phyloP scores from a whole-genome alignment of 2,797 vertebrate species.

The Protonibea diacanthus region DNA sequence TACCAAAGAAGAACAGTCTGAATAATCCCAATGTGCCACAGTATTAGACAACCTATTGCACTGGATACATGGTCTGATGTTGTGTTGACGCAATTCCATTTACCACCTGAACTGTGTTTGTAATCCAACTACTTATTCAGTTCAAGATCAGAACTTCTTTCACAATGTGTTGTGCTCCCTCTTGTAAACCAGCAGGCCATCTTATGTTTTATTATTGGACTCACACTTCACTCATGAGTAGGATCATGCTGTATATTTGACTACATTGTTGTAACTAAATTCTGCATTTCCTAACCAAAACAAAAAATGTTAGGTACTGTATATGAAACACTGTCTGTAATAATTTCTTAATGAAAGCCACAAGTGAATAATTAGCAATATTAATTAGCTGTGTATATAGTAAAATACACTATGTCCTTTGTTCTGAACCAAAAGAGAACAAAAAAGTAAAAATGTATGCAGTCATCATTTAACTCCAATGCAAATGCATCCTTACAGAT shows the following conservation, averaged over 20 bases:
- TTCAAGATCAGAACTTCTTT: conserved; percentile 2
- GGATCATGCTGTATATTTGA: neutral
- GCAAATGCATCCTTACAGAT: conserved; percentile 33
- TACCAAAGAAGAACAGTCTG: conserved; percentile 39
- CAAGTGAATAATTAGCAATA: conserved; percentile 41
- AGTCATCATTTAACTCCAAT: conserved; percentile 40
- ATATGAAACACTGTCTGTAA: conserved; percentile 15
- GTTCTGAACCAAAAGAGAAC: conserved; percentile 5
- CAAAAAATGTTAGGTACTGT: neutral
- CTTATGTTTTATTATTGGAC: neutral
- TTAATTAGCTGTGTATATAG: conserved; percentile 12
- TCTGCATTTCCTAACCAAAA: neutral
- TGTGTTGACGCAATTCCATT: conserved; percentile 52
- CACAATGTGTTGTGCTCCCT: neutral
- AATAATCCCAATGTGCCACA: conserved; percentile 66
- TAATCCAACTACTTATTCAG: conserved; percentile 28
- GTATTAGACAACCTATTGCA: conserved; percentile 59
- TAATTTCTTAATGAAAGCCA: conserved; percentile 31
- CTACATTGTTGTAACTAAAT: neutral
- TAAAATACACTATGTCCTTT: conserved; percentile 20
- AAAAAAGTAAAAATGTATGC: conserved; percentile 7
- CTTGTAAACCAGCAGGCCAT: neutral
- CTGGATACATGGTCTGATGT: conserved; percentile 49
- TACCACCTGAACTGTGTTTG: conserved; percentile 58
- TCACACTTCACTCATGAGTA: neutral